Evolutionary conservation across 1,140 invertebrate species (phyloP).

Genomic region (Radopholus similis): DNA sequence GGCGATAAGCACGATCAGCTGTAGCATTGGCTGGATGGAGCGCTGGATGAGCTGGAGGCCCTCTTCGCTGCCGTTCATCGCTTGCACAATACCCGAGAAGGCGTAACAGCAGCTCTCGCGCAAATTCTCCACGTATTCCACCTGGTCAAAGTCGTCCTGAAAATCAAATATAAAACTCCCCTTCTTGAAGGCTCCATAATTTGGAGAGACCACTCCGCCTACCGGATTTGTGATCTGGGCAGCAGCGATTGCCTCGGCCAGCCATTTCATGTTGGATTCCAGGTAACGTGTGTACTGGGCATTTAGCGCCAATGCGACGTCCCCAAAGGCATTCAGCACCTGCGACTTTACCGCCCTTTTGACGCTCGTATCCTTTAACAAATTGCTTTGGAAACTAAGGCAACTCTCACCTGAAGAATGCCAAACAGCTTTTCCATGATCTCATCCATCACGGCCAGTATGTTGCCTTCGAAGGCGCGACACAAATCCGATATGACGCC

Average conservation of each 20-base stretch:
- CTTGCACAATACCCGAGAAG: slow-evolving; percentile 55
- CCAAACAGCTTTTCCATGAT: slow-evolving; percentile 42
- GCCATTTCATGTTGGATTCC: slow-evolving; percentile 32
- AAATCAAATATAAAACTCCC: slow-evolving; percentile 12
- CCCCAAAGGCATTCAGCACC: slow-evolving; percentile 51
- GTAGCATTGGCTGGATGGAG: slow-evolving; percentile 29
- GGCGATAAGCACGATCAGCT: slow-evolving; percentile 31
- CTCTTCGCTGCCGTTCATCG: slow-evolving; percentile 21
- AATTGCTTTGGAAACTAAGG: background rate
- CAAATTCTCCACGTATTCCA: slow-evolving; percentile 53
- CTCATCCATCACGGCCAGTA: slow-evolving; percentile 45
- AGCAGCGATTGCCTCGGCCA: slow-evolving; percentile 50
- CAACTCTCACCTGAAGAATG: slow-evolving; percentile 50
- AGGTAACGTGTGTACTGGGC: slow-evolving; percentile 44
- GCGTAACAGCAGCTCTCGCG: slow-evolving; percentile 51
- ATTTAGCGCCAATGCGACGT: slow-evolving; percentile 57
- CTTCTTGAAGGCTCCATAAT: background rate
- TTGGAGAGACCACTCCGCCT: slow-evolving; percentile 16
- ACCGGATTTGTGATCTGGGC: slow-evolving; percentile 49
- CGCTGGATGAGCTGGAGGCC: slow-evolving; percentile 7
- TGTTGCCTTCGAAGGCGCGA: slow-evolving; percentile 46
- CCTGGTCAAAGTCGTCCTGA: slow-evolving; percentile 54
- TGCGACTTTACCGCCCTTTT: slow-evolving; percentile 50
- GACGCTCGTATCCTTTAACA: slow-evolving; percentile 33
- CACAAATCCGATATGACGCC: slow-evolving; percentile 55